phyloP scores from a whole-genome alignment of 1,140 invertebrate genomes.

The Latrodectus geometricus region DNA sequence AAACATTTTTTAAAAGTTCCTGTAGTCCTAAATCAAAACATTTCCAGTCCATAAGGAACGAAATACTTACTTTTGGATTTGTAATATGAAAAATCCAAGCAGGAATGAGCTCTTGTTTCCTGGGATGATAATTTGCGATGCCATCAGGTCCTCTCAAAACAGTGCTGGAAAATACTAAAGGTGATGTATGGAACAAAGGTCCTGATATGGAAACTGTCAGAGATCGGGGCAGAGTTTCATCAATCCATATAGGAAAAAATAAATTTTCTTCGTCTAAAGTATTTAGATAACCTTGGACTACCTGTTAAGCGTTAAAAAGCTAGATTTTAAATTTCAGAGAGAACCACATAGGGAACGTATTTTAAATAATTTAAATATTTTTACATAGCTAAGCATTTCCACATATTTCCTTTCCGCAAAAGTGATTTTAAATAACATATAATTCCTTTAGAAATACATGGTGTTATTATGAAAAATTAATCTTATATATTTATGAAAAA shows the following conservation, averaged over 20 bases:
- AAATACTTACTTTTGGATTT: slow-evolving; percentile 18
- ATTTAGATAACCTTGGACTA: slow-evolving; percentile 18
- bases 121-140: background rate
- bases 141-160: background rate
- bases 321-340: background rate
- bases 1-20: background rate
- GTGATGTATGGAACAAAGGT: background rate
- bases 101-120: slow-evolving; percentile 33
- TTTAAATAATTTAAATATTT: too few species aligned
- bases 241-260: background rate
- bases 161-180: background rate
- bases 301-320: background rate
- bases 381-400: too few species aligned
- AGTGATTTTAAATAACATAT: too few species aligned
- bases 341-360: too few species aligned
- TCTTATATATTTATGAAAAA: too few species aligned
- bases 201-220: slow-evolving; percentile 9
- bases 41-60: background rate
- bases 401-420: too few species aligned
- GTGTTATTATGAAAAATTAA: too few species aligned
- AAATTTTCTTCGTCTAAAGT: slow-evolving; percentile 30
- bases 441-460: too few species aligned
- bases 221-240: background rate
- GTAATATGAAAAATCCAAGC: slow-evolving; percentile 18
- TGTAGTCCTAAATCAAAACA: background rate